These are phyloP conservation scores for Griposia aprilina DNA, from an alignment of 2,888 invertebrate genomes.

Conservation along the genomic window DNA sequence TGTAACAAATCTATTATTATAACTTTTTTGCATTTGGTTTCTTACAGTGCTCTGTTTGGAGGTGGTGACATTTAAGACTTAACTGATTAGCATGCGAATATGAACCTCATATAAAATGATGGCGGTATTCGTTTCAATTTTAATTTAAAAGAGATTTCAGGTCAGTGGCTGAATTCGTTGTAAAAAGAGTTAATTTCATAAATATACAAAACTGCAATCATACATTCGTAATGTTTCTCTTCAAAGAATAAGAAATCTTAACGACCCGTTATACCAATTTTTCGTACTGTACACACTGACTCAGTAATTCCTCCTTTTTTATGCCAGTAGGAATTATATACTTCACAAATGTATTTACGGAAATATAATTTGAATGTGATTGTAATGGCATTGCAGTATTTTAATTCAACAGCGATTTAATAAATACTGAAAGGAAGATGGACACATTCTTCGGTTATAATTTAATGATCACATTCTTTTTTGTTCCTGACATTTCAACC, in stretches of 20 bases:
- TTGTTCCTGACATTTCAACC: constrained; percentile 5
- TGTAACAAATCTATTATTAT: background rate
- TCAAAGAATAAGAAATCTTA: constrained; percentile 54
- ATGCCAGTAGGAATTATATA: constrained; percentile 55
- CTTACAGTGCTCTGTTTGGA: background rate
- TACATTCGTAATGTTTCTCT: constrained; percentile 55
- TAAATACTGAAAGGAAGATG: constrained; percentile 26
- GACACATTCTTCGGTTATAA: constrained; percentile 9
- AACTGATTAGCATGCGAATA: background rate
- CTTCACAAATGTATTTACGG: constrained; percentile 42
- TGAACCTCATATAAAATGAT: background rate
- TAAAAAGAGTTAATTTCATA: constrained; percentile 55
- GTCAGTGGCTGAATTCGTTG: constrained; percentile 40
- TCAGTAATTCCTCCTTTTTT: constrained; percentile 61
- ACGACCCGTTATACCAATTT: constrained; percentile 64
- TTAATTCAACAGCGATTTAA: constrained; percentile 10
- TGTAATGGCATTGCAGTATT: constrained; percentile 39
- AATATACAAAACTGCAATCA: constrained; percentile 48
- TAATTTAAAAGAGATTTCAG: constrained; percentile 19
- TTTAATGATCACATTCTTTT: constrained; percentile 31
- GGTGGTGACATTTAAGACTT: background rate
- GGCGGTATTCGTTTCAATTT: background rate
- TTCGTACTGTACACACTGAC: constrained; percentile 30
- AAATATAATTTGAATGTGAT: constrained; percentile 50
- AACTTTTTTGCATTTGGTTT: background rate